phyloP scores from a whole-genome alignment of 2,113 vertebrate genomes.

The Thalassarche chlororhynchos region DNA sequence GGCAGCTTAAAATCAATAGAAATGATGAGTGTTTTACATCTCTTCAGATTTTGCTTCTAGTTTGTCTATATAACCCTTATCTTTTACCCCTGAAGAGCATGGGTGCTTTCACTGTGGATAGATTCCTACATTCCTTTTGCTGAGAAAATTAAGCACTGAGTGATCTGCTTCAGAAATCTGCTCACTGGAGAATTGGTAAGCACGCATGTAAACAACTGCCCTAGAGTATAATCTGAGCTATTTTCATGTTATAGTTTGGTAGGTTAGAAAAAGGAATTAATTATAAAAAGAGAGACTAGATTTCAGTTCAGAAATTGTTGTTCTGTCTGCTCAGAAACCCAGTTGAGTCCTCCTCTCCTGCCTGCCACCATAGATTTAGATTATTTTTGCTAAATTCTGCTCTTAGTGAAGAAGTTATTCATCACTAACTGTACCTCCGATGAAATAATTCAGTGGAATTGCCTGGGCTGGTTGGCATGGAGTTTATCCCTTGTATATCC shows the following conservation, averaged over 20 bases:
- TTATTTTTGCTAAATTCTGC: neutral
- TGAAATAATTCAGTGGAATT: slow-evolving; percentile 16
- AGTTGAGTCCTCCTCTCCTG: neutral
- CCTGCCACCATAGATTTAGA: neutral
- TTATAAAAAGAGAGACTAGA: neutral
- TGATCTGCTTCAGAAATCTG: slow-evolving; percentile 40
- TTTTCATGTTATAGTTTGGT: neutral
- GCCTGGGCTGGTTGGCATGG: neutral
- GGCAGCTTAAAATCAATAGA: slow-evolving; percentile 24
- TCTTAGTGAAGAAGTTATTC: neutral
- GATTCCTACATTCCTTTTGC: neutral
- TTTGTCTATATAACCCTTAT: neutral
- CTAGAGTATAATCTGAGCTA: slow-evolving; percentile 12
- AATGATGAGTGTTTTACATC: neutral
- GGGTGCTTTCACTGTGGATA: neutral
- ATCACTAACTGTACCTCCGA: neutral
- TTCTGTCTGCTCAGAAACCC: neutral
- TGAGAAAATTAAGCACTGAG: slow-evolving; percentile 32
- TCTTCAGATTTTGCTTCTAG: neutral
- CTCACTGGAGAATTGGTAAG: slow-evolving; percentile 27
- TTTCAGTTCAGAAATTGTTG: neutral
- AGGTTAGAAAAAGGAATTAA: slow-evolving; percentile 10
- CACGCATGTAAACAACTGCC: slow-evolving; percentile 32
- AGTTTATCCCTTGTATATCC: neutral
- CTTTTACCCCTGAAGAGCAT: slow-evolving; percentile 3